These are phyloP conservation scores for Blera fallax DNA, from an alignment of 2,888 invertebrate genomes.

Conservation along the genomic window DNA sequence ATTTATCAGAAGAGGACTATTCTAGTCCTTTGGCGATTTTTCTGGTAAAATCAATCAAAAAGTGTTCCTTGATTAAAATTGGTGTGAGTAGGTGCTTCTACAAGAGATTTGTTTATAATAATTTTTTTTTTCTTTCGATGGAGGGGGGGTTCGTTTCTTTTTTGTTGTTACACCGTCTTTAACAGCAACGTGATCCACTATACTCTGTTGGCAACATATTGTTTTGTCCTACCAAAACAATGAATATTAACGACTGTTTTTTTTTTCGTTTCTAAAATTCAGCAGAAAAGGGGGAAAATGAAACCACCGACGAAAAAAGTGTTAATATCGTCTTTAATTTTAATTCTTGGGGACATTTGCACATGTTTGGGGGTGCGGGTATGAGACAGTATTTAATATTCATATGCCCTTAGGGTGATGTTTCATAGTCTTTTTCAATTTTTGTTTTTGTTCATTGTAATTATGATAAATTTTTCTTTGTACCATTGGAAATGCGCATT, in stretches of 20 bases:
- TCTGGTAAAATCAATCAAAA: slow-evolving; percentile 72
- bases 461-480: background rate
- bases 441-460: slow-evolving; percentile 33
- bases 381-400: slow-evolving; percentile 42
- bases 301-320: slow-evolving; percentile 18
- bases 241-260: slow-evolving; percentile 53
- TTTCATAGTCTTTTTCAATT: slow-evolving; percentile 25
- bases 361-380: background rate
- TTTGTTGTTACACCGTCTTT: slow-evolving; percentile 26
- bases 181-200: slow-evolving; percentile 6
- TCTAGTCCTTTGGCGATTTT: slow-evolving; percentile 72
- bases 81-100: slow-evolving; percentile 50
- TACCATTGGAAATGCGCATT: too few species aligned
- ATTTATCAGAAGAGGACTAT: slow-evolving; percentile 59
- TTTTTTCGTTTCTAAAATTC: background rate
- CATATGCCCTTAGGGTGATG: slow-evolving; percentile 40
- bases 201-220: slow-evolving; percentile 48
- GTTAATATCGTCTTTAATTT: slow-evolving; percentile 50
- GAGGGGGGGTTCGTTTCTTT: background rate
- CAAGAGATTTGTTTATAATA: slow-evolving; percentile 69
- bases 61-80: slow-evolving; percentile 70
- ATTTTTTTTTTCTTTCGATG: slow-evolving; percentile 3
- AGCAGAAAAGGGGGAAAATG: background rate
- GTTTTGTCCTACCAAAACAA: slow-evolving; percentile 44
- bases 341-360: slow-evolving; percentile 41